Evolutionary conservation across 1,140 invertebrate genomes (phyloP).

Genomic region (Callitettix versicolor): DNA sequence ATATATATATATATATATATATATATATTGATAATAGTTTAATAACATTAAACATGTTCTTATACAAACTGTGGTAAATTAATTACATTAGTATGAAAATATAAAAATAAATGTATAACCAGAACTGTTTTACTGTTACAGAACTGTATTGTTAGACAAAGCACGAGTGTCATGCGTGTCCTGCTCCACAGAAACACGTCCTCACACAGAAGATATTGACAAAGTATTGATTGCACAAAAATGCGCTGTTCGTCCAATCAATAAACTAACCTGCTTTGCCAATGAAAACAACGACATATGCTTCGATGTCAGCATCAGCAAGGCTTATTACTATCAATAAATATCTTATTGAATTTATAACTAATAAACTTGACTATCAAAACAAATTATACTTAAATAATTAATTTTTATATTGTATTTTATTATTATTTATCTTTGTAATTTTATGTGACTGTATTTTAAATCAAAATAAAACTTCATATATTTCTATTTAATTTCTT

Average conservation of each 20-base stretch:
- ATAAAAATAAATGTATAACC: no score
- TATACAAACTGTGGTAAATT: no score
- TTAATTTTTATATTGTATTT: not conserved
- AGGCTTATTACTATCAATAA: constrained; percentile 7
- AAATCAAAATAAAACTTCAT: not conserved
- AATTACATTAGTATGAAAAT: no score
- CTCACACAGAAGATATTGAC: not conserved
- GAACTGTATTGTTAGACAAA: constrained; percentile 1
- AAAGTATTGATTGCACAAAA: not conserved
- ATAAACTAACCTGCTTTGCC: not conserved
- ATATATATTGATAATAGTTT: no score
- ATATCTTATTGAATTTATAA: no score
- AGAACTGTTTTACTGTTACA: constrained; percentile 1
- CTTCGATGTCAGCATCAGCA: constrained; percentile 1
- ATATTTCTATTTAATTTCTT: constrained; percentile 1
- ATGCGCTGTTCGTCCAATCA: not conserved
- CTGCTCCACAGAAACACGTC: not conserved
- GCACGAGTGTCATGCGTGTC: not conserved
- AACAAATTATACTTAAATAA: no score
- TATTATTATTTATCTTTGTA: not conserved
- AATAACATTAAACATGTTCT: no score
- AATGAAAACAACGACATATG: not conserved
- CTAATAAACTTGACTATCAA: no score
- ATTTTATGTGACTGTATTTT: constrained; percentile 8
- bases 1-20: no score